These are phyloP conservation scores for Polydrusus pterygomalis DNA, from an alignment of 2,888 invertebrate genomes.

Conservation along the genomic window DNA sequence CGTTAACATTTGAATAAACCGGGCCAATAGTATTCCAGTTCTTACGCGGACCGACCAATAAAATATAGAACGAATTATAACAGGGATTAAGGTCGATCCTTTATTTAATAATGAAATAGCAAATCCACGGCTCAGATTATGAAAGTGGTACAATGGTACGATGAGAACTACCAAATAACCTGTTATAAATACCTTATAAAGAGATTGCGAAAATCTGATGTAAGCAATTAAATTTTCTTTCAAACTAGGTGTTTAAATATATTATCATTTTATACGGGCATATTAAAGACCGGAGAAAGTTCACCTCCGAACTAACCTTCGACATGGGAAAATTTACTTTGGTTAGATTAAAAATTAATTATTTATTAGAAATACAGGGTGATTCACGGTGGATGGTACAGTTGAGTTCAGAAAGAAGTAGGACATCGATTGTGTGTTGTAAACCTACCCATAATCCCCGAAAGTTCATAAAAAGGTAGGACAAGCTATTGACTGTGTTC, in stretches of 20 bases:
- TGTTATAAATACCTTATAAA: slow-evolving; percentile 16
- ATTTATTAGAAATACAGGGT: background rate
- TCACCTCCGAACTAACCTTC: slow-evolving; percentile 6
- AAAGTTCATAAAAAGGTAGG: too few relatives aligned
- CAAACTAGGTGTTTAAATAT: slow-evolving; percentile 9
- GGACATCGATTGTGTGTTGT: too few relatives aligned
- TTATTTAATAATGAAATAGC: background rate
- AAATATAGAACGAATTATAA: background rate
- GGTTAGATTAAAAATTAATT: slow-evolving; percentile 4
- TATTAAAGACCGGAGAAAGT: slow-evolving; percentile 7
- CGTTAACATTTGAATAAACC: too few relatives aligned
- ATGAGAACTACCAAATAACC: slow-evolving; percentile 13
- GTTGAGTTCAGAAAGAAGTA: too few relatives aligned
- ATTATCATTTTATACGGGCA: background rate
- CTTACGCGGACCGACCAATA: background rate
- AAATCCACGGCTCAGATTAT: background rate
- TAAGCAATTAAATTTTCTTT: slow-evolving; percentile 14
- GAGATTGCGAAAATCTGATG: slow-evolving; percentile 10
- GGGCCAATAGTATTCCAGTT: background rate
- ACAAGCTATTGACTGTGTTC: too few relatives aligned
- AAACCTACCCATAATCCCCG: too few relatives aligned
- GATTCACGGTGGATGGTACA: too few relatives aligned
- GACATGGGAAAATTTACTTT: background rate
- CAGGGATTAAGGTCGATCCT: background rate
- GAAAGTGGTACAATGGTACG: slow-evolving; percentile 14